Conservation (phyloP, 1,140 invertebrate genomes). For the Cherax destructor region DNA sequence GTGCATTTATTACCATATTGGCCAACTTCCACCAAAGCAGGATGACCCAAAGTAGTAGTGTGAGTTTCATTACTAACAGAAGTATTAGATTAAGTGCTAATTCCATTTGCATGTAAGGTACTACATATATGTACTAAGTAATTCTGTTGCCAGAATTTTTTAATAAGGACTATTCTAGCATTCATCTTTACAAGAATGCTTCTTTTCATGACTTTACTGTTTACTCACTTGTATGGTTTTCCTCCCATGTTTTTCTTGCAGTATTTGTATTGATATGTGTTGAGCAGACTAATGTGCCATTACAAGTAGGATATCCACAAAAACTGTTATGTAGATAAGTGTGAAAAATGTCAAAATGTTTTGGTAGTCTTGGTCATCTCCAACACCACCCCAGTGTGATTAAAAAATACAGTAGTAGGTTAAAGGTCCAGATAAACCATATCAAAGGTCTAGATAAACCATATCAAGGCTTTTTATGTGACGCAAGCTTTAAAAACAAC, state of each 20-base stretch:
- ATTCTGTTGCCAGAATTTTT: not conserved
- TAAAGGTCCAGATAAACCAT: no score
- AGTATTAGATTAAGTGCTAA: not conserved
- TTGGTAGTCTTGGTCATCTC: slow-evolving; percentile 40
- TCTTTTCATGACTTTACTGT: not conserved
- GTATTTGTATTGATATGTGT: not conserved
- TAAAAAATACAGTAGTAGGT: not conserved
- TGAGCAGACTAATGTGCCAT: not conserved
- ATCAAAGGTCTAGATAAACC: not conserved
- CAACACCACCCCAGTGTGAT: slow-evolving; percentile 27
- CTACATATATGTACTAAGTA: not conserved
- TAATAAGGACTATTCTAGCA: not conserved
- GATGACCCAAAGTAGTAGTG: no score
- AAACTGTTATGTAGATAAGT: not conserved
- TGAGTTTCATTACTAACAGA: no score
- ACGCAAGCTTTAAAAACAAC: slow-evolving; percentile 15
- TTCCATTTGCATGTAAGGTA: not conserved
- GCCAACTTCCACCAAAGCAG: no score
- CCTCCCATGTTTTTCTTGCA: not conserved
- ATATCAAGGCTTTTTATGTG: slow-evolving; percentile 38
- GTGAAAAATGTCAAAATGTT: slow-evolving; percentile 11
- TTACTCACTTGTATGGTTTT: not conserved
- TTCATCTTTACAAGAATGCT: not conserved
- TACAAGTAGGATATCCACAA: not conserved
- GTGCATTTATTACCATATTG: no score